These are phyloP conservation scores for Cataglyphis livida DNA, from an alignment of 2,888 invertebrate genomes.

Conservation along the genomic window DNA sequence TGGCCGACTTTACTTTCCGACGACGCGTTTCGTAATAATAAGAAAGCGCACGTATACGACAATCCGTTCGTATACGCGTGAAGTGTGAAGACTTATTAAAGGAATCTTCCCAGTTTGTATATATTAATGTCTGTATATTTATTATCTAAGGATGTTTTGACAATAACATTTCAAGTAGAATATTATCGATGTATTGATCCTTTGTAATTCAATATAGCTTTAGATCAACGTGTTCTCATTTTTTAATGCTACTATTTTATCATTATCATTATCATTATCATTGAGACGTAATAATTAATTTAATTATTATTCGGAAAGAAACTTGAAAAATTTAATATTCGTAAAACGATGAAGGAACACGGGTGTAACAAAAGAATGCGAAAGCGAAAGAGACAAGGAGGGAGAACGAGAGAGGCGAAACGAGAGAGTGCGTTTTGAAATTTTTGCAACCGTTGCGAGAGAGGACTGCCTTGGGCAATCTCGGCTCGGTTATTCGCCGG, in stretches of 20 bases:
- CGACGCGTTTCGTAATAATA: slow-evolving; percentile 58
- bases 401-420: background rate
- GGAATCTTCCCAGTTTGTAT: background rate
- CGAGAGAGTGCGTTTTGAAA: slow-evolving; percentile 57
- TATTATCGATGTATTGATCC: background rate
- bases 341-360: background rate
- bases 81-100: background rate
- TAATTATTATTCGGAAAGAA: background rate
- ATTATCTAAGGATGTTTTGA: background rate
- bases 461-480: slow-evolving; percentile 52
- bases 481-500: slow-evolving; percentile 35
- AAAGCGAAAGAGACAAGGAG: slow-evolving; percentile 14
- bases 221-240: background rate
- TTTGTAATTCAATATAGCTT: background rate
- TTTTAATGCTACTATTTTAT: background rate
- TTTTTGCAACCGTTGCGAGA: slow-evolving; percentile 53
- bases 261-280: background rate
- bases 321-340: background rate
- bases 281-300: background rate
- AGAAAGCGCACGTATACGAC: slow-evolving; percentile 44
- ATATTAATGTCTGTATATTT: background rate
- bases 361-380: slow-evolving; percentile 30
- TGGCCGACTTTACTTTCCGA: slow-evolving; percentile 22
- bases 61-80: background rate
- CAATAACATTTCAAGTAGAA: background rate